Evolutionary conservation across 2,888 invertebrate genomes (phyloP).

Genomic region (Lasioglossum leucozonium): DNA sequence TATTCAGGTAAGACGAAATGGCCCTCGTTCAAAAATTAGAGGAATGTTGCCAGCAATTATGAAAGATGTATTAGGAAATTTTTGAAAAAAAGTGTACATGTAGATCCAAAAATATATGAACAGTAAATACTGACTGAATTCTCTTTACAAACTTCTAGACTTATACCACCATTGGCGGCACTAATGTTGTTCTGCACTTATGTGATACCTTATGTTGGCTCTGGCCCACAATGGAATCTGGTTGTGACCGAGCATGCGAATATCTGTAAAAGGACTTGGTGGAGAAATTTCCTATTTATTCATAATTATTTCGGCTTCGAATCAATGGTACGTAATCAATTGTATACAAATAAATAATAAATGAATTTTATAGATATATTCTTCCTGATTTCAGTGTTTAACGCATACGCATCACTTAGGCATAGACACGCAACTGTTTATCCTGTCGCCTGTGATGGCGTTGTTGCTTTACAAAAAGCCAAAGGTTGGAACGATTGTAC

Average conservation of each 20-base stretch:
- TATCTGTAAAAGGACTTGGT: slow-evolving; percentile 89
- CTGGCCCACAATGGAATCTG: slow-evolving; percentile 90
- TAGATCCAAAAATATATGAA: too few species aligned
- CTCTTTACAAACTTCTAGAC: slow-evolving; percentile 80
- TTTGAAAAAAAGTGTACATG: too few species aligned
- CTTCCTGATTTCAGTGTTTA: slow-evolving; percentile 85
- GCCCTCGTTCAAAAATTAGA: slow-evolving; percentile 7
- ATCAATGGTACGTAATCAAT: slow-evolving; percentile 86
- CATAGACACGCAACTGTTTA: slow-evolving; percentile 89
- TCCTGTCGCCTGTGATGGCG: slow-evolving; percentile 87
- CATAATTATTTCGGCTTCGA: slow-evolving; percentile 91
- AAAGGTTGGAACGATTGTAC: slow-evolving; percentile 84
- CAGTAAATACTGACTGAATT: too few species aligned
- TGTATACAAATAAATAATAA: not conserved
- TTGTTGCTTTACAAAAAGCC: slow-evolving; percentile 88
- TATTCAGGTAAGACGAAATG: slow-evolving; percentile 84
- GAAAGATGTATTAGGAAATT: too few species aligned
- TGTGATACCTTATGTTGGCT: slow-evolving; percentile 87
- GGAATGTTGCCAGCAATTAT: not conserved
- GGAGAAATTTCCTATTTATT: slow-evolving; percentile 89
- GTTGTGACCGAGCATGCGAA: slow-evolving; percentile 89
- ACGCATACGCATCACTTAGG: slow-evolving; percentile 90
- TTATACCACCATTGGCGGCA: slow-evolving; percentile 88
- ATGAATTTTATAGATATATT: not conserved
- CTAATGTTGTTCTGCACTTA: slow-evolving; percentile 89